Evolutionary conservation across 2,888 invertebrate genomes (phyloP), one percentile per base, ranked within the genome.

Genomic region (Cataglyphis cursor): DNA sequence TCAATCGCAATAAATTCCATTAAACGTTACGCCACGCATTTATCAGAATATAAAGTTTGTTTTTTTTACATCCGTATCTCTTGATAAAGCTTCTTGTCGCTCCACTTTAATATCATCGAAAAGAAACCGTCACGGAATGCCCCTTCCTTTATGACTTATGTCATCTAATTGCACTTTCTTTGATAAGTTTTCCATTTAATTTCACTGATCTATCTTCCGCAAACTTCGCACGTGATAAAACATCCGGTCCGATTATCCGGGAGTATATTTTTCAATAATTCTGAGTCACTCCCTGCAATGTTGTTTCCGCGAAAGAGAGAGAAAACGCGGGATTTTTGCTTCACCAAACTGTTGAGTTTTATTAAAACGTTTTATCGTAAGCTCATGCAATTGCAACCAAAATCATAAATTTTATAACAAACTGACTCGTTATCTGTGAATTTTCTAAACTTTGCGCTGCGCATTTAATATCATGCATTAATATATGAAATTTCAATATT

Each of bases 41-140:
- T 84, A 84, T 88, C 88, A 78, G 82, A 85, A 81, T 72, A 82
- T 76, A 74, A 83, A 70, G 81, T 68, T 21, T 61, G 74, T 87
- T 87, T 85, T 87, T 64, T 87, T 64, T 18, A 72, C 44, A 35
- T 41, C 41, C n/a, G 38, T 64, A 80, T 80, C 73, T 82, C 76
- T 89, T 85, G 85, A 81, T 78, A 82, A 76, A 88, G 59, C 59
- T n/a, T n/a, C 68, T 85, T 82, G 70, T 70, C 51, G 68, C 41
- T 65, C 54, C 72, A 51, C n/a, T 83, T 85, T 81, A 85, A 88
- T 89, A 82, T 76, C 38, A 1, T 73, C 80, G 48, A 70, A 87
- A 84, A 57, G 74, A 65, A 85, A 82, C 59, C 68, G 59, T 66
- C 81, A 31, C 28, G 12, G 3, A 41, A 61, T 31, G 10, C 5